Evolutionary conservation across 2,113 vertebrate species (phyloP), one percentile per base, ranked within the genome.

Genomic region (Rhagologus leucostigma): DNA sequence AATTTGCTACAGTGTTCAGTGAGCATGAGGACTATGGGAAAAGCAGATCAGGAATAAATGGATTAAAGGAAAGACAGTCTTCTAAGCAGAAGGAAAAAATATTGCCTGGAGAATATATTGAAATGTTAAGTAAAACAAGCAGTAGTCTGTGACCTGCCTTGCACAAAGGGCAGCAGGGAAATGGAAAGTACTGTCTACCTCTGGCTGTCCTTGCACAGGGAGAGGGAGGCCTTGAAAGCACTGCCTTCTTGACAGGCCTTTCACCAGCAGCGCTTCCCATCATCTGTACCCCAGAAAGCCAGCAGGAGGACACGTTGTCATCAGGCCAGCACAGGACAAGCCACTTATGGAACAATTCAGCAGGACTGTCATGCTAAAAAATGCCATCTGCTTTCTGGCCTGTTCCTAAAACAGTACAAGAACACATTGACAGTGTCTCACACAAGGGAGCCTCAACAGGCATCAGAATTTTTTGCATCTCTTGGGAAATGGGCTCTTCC

Each of bases 281-380:
- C 11, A 41, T 71, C 84, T 47, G 16, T 46, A 23, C 9, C 15
- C 16, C 21, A 13, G 8, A 0, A 0, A 68, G 76, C n/a, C 6
- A 0, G 37, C 56, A 55, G 35, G 29, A 56, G 39, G 56, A 84
- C 0, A 0, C 0, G 0, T 29, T 91, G 69, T 57, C 37, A 47
- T 41, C 44, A 24, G 62, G 59, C 73, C 77, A 91, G 60, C 56
- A 32, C 35, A 50, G 27, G 78, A 85, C 13, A 4, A 53, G 19
- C n/a, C 18, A 29, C 70, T 93, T 79, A 69, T 33, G 65, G 49
- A 91, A 46, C 33, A 82, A 85, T 62, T 30, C 27, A 42, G 33
- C 42, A 59, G 78, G 60, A 30, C 65, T 33, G 42, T 22, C 73
- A 81, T 1, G 5, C 24, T 91, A 52, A 79, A 46, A 85, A 81